phyloP scores from a whole-genome alignment of 2,888 invertebrate genomes.

The Drosophila seclusa region DNA sequence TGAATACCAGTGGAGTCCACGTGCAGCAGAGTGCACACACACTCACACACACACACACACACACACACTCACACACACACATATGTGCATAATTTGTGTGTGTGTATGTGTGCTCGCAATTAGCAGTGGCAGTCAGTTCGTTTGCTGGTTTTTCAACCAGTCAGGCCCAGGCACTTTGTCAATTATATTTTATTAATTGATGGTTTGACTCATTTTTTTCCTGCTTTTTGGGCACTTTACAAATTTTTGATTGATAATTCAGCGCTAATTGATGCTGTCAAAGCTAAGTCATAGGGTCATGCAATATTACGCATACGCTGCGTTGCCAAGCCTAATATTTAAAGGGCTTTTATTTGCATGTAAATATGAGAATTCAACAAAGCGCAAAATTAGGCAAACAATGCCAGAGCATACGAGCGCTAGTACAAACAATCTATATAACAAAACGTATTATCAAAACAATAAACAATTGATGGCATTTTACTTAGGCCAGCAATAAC shows the following conservation, averaged over 20 bases:
- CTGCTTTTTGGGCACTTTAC: constrained; percentile 6
- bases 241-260: constrained; percentile 40
- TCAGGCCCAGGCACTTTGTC: constrained; percentile 42
- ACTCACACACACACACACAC: not conserved
- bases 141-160: constrained; percentile 26
- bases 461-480: constrained; percentile 79
- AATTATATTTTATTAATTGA: constrained; percentile 62
- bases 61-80: too few relatives aligned
- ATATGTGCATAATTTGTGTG: constrained; percentile 1
- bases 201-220: constrained; percentile 15
- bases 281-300: not conserved
- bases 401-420: constrained; percentile 6
- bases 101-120: constrained; percentile 35
- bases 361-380: constrained; percentile 3
- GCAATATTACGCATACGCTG: constrained; percentile 32
- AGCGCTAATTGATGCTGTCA: constrained; percentile 25
- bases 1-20: constrained; percentile 57
- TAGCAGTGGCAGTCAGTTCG: constrained; percentile 42
- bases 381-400: constrained; percentile 1
- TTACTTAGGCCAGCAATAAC: constrained; percentile 58
- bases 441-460: constrained; percentile 71
- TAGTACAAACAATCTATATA: constrained; percentile 54
- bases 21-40: constrained; percentile 14
- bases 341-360: not conserved
- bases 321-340: constrained; percentile 5